Percentiles rank a stretch among this genome's conserved stretches.
Evolutionary conservation across 2,797 vertebrate genomes (phyloP).

Genomic region (Pantherophis vulpinus): DNA sequence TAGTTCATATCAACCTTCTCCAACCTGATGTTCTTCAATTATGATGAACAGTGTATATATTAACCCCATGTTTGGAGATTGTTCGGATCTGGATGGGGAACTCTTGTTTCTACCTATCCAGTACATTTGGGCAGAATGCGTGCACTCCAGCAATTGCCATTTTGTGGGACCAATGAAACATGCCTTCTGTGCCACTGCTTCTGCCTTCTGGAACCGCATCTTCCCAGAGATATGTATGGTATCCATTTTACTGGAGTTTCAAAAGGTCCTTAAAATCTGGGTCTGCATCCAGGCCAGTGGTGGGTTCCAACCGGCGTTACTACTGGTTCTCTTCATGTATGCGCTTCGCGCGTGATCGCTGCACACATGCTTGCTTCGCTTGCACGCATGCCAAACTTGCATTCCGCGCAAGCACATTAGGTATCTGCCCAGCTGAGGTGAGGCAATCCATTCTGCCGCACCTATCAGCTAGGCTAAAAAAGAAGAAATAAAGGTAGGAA

Average conservation of each 20-base stretch:
- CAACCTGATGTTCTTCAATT: neutral
- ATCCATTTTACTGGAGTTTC: neutral
- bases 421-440: no score
- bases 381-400: no score
- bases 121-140: neutral
- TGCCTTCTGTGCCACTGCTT: neutral
- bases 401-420: rapidly evolving
- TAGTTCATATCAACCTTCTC: neutral
- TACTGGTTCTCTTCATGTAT: no score
- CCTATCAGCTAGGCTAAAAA: no score
- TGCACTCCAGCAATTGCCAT: neutral
- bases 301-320: no score
- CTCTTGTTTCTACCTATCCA: neutral
- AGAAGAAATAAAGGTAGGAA: no score
- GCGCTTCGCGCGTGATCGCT: rapidly evolving
- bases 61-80: neutral
- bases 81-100: neutral
- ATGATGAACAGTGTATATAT: neutral
- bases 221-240: neutral
- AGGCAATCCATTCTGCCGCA: no score
- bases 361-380: no score
- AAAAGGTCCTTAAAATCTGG: neutral
- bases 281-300: neutral
- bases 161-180: neutral
- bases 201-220: neutral